Conservation (phyloP, 1,140 invertebrate species). For the Pteromalus puparum region DNA sequence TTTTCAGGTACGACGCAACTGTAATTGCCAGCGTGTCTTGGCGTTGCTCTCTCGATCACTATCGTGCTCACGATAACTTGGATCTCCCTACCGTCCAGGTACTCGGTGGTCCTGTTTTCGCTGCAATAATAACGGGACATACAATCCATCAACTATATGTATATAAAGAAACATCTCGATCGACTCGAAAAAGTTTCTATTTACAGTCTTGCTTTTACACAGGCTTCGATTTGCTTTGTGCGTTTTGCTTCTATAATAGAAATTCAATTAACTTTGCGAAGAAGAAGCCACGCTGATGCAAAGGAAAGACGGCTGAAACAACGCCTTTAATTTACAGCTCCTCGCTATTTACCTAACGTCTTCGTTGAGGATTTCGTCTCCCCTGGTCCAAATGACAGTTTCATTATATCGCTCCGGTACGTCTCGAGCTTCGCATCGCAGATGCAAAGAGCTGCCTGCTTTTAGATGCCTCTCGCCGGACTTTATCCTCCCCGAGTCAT, state of each 20-base stretch:
- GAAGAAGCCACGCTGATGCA: not conserved
- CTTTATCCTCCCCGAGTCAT: constrained; percentile 75
- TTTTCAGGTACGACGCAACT: constrained; percentile 76
- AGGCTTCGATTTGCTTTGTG: not conserved
- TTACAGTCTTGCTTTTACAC: not conserved
- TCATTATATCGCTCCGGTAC: constrained; percentile 71
- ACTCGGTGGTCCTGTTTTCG: constrained; percentile 76
- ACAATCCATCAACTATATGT: not conserved
- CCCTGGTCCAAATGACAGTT: constrained; percentile 73
- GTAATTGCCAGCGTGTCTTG: constrained; percentile 78
- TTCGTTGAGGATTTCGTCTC: constrained; percentile 70
- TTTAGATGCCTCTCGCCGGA: constrained; percentile 75
- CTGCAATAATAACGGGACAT: constrained; percentile 54
- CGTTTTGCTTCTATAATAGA: not conserved
- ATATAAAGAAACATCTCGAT: not conserved
- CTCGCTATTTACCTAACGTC: constrained; percentile 69
- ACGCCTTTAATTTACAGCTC: not conserved
- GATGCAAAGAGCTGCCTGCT: constrained; percentile 75
- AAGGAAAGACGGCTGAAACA: not conserved
- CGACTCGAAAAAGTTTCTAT: not conserved
- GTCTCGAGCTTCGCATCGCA: constrained; percentile 75
- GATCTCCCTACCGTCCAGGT: constrained; percentile 69
- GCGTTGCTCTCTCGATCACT: constrained; percentile 76
- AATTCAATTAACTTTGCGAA: constrained; percentile 25
- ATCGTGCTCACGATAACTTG: constrained; percentile 77